phyloP scores from a whole-genome alignment of 1,140 invertebrate species.

The Stenopsyche tienmushanensis region DNA sequence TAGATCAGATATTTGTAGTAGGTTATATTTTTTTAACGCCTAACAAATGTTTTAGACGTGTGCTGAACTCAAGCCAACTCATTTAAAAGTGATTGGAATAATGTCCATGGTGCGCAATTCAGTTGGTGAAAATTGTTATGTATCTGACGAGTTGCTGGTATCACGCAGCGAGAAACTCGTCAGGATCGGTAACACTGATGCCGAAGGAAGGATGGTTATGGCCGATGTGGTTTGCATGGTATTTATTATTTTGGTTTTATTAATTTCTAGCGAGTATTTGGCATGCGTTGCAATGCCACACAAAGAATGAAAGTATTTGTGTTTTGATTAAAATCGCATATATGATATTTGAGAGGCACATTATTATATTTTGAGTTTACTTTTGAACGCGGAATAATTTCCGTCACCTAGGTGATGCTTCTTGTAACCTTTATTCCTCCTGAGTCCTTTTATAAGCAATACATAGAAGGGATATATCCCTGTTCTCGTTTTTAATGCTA shows the following conservation, averaged over 20 bases:
- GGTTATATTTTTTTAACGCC: slow-evolving; percentile 8
- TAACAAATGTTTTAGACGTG: slow-evolving; percentile 42
- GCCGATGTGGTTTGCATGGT: slow-evolving; percentile 83
- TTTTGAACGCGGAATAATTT: no score
- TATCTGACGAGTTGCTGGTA: slow-evolving; percentile 88
- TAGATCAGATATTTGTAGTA: not conserved
- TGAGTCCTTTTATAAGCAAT: no score
- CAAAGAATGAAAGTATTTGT: not conserved
- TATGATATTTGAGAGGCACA: no score
- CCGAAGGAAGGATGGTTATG: slow-evolving; percentile 95
- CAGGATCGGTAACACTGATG: slow-evolving; percentile 92
- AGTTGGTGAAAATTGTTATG: slow-evolving; percentile 85
- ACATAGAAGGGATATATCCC: no score
- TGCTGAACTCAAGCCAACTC: slow-evolving; percentile 67
- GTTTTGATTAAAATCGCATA: not conserved
- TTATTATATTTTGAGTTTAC: no score
- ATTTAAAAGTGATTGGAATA: slow-evolving; percentile 79
- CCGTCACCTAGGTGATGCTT: no score
- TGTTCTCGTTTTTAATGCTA: no score
- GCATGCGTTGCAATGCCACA: no score
- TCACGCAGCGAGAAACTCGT: slow-evolving; percentile 76
- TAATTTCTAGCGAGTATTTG: slow-evolving; percentile 9
- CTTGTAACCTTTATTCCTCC: no score
- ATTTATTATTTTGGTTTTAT: slow-evolving; percentile 33
- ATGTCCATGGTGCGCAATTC: slow-evolving; percentile 89